Evolutionary conservation across 1,140 invertebrate genomes (phyloP).

Genomic region (Medauroidea extradentata): DNA sequence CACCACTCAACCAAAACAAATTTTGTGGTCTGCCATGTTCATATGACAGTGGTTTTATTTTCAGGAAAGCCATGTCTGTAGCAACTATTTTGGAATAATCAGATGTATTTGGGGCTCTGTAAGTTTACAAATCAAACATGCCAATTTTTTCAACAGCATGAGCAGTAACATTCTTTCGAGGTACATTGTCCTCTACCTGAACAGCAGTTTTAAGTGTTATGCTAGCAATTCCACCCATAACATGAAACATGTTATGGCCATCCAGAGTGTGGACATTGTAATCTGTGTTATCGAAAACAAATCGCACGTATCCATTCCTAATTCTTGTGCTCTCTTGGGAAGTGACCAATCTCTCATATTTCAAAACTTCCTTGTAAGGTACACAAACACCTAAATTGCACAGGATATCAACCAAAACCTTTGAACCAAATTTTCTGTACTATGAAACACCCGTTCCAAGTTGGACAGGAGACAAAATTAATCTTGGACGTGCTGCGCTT

Average conservation of each 20-base stretch:
- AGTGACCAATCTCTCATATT: no score
- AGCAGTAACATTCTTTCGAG: no score
- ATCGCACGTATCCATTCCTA: background rate
- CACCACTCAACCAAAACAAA: slow-evolving; percentile 15
- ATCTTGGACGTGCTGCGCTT: no score
- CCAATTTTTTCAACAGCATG: background rate
- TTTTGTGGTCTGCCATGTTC: slow-evolving; percentile 3
- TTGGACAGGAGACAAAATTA: no score
- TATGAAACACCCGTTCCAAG: no score
- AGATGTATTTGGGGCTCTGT: background rate
- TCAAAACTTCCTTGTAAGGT: no score
- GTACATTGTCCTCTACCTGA: no score
- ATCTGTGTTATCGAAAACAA: background rate
- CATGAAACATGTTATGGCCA: slow-evolving; percentile 26
- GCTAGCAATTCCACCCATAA: slow-evolving; percentile 25
- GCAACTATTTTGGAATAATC: slow-evolving; percentile 4
- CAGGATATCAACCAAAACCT: background rate
- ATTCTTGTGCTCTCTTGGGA: background rate
- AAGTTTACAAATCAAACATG: slow-evolving; percentile 1
- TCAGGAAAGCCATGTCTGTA: slow-evolving; percentile 5
- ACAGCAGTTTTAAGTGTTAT: slow-evolving; percentile 8
- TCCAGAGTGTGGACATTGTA: slow-evolving; percentile 17
- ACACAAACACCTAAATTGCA: background rate
- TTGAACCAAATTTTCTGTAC: background rate
- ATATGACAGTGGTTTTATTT: slow-evolving; percentile 14